Evolutionary conservation across 2,888 invertebrate species (phyloP).

Genomic region (Germaria angustata): DNA sequence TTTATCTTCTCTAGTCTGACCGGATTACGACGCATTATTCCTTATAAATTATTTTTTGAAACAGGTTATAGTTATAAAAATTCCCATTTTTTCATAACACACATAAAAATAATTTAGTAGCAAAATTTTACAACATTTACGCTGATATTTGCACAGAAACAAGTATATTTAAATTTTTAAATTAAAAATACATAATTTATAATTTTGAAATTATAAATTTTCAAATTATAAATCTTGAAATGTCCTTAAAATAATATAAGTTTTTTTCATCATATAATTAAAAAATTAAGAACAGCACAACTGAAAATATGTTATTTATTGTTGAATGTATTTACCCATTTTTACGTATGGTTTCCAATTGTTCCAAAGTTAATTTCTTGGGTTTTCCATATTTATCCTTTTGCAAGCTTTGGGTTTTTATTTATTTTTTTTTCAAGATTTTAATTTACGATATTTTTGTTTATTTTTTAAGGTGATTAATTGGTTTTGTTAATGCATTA

Average conservation of each 20-base stretch:
- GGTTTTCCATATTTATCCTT: slow-evolving; percentile 92
- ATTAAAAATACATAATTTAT: too few species aligned
- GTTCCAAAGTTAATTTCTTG: slow-evolving; percentile 88
- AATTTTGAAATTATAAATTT: too few species aligned
- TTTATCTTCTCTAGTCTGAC: too few species aligned
- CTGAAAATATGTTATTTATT: slow-evolving; percentile 56
- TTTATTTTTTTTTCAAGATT: slow-evolving; percentile 30
- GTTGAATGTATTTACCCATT: slow-evolving; percentile 84
- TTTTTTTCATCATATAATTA: slow-evolving; percentile 16
- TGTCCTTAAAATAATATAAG: too few species aligned
- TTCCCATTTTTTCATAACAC: too few species aligned
- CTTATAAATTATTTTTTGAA: too few species aligned
- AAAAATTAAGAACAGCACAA: slow-evolving; percentile 1
- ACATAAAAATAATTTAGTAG: background rate
- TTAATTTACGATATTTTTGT: slow-evolving; percentile 34
- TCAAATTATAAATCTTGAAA: too few species aligned
- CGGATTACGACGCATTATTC: too few species aligned
- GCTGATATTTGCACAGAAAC: slow-evolving; percentile 10
- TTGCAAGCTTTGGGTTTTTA: slow-evolving; percentile 86
- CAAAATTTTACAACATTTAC: slow-evolving; percentile 10
- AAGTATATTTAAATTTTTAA: background rate
- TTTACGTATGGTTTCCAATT: slow-evolving; percentile 88
- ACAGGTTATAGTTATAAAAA: too few species aligned
- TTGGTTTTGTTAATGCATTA: slow-evolving; percentile 58
- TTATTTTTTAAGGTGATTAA: slow-evolving; percentile 49